These are phyloP conservation scores for Marasmarcha lunaedactyla DNA, from an alignment of 2,888 invertebrate species.

Conservation along the genomic window DNA sequence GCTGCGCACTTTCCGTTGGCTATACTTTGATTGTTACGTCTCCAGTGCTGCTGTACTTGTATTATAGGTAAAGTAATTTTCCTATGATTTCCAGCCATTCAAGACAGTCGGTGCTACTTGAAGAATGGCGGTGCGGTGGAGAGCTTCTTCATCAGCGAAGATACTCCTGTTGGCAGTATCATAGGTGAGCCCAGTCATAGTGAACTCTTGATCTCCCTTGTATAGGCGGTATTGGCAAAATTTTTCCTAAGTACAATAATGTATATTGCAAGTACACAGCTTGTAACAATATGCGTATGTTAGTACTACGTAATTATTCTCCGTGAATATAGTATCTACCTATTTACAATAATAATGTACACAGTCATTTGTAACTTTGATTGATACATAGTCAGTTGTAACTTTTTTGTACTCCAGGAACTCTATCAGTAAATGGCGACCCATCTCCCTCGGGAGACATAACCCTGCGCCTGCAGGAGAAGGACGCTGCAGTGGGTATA, in stretches of 20 bases:
- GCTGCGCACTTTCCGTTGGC: no score
- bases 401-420: conserved; percentile 51
- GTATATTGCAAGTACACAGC: no score
- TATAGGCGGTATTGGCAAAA: not conserved
- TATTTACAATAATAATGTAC: no score
- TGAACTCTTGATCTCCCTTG: no score
- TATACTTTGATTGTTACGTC: no score
- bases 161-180: conserved; percentile 81
- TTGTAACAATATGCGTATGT: no score
- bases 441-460: conserved; percentile 83
- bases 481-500: conserved; percentile 83
- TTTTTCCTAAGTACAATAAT: not conserved
- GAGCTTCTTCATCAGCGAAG: conserved; percentile 91
- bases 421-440: conserved; percentile 85
- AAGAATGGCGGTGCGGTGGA: conserved; percentile 92
- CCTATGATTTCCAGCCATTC: conserved; percentile 75
- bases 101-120: conserved; percentile 90
- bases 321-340: no score
- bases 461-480: conserved; percentile 80
- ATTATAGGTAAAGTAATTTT: no score
- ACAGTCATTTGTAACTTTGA: no score
- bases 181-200: conserved; percentile 79
- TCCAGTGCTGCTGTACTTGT: no score
- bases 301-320: no score
- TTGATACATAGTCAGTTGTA: no score